phyloP scores from a whole-genome alignment of 2,113 vertebrate species.

The Sceloporus undulatus region DNA sequence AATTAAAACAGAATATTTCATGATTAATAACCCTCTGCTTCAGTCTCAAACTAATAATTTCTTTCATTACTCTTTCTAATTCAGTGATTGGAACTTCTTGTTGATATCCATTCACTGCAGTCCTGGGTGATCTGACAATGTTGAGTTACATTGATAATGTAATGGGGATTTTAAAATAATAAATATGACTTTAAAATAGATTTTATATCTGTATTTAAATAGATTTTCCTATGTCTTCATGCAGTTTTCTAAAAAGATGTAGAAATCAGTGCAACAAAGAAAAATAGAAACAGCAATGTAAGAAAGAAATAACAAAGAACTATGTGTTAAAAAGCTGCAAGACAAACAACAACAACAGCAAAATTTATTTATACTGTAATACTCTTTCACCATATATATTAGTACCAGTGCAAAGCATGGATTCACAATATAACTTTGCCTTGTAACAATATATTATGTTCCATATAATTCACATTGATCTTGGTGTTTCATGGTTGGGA shows the following conservation, averaged over 20 bases:
- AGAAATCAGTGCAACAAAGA: not conserved
- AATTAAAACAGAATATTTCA: conserved; percentile 74
- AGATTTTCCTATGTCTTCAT: not conserved
- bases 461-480: not conserved
- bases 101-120: not conserved
- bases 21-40: conserved; percentile 67
- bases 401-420: not conserved
- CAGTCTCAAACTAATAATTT: conserved; percentile 24
- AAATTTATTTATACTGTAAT: too few relatives aligned
- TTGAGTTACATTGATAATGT: not conserved
- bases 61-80: conserved; percentile 54
- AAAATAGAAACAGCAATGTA: not conserved
- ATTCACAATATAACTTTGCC: not conserved
- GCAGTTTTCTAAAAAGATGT: not conserved
- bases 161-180: not conserved
- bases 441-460: too few relatives aligned
- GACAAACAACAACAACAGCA: too few relatives aligned
- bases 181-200: not conserved
- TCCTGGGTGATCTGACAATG: not conserved
- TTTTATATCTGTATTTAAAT: not conserved
- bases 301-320: not conserved
- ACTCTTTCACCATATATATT: not conserved
- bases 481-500: not conserved
- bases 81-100: conserved; percentile 32
- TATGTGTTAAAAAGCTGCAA: not conserved